Base-by-base conservation (phyloP, 2,113 vertebrate species). In the Nannospalax galili region DNA sequence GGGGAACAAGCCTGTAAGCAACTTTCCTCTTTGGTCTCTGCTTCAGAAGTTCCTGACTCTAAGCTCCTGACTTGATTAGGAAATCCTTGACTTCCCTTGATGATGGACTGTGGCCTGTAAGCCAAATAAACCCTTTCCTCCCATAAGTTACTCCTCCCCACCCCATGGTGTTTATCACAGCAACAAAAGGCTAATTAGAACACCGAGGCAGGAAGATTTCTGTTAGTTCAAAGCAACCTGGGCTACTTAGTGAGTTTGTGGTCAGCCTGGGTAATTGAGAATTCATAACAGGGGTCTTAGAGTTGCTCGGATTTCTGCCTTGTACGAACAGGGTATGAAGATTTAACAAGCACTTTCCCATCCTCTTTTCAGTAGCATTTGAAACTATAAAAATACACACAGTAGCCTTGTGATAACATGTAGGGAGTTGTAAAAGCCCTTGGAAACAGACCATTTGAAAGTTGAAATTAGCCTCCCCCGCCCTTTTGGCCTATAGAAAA, bases 401-500 rank as follows among this genome's bases (percentile, higher is more conserved):
- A 78, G 24, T 20, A 74, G 58, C 24, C 6, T n/a, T 62, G 11
- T 79, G 82, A 74, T 42, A 24, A 40, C 45, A 73, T 78, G 5
- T 20, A 79, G 75, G 40, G 24, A 37, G 11, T 12, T 40, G 69
- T 52, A 73, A 73, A 70, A 58, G 35, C 9, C 64, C 52, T 62
- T 64, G 64, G 40, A 79, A 75, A 84, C 3, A 17, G 45, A 52
- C 60, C 70, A 35, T 56, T 32, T 65, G 56, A 80, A 81, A 89
- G 64, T 22, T 48, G 52, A 92, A 91, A 74, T 70, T 40, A 92
- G 42, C 24, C 32, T 15, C 32, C 60, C 35, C 16, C 22, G 73
- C 82, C 48, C 62, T 84, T 95, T 92, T 87, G 80, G 15, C 45
- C 24, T 37, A 4, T 17, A 77, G 74, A 67, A 70, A 67, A 96